Conservation (phyloP, 2,113 vertebrate genomes). For the Serinus canaria region DNA sequence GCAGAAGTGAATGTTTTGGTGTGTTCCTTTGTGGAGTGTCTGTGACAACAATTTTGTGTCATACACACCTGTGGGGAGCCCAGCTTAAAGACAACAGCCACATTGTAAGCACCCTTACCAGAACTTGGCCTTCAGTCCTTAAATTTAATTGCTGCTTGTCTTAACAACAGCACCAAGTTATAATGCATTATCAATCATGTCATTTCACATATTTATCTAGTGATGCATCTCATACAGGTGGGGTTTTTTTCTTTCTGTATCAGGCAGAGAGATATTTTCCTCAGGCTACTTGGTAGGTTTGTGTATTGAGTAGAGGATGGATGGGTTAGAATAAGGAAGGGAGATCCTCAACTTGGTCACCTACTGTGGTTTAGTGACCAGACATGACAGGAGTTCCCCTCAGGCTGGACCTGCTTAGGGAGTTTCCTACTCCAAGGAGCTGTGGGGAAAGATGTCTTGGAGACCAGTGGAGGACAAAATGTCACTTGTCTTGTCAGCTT, state of each 20-base stretch:
- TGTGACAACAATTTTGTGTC: background rate
- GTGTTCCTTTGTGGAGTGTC: background rate
- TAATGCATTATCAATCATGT: slow-evolving; percentile 42
- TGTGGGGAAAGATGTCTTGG: background rate
- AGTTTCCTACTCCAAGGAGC: background rate
- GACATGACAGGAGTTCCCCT: background rate
- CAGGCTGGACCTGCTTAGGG: background rate
- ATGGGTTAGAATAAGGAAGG: background rate
- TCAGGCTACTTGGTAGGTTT: background rate
- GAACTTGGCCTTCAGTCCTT: background rate
- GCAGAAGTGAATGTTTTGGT: background rate
- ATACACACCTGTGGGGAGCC: background rate
- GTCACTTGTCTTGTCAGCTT: background rate
- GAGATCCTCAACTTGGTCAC: background rate
- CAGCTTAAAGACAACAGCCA: background rate
- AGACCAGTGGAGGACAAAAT: background rate
- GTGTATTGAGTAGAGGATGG: background rate
- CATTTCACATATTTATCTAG: slow-evolving; percentile 20
- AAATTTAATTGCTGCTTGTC: slow-evolving; percentile 39
- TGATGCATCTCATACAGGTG: slow-evolving; percentile 17
- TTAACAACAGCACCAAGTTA: background rate
- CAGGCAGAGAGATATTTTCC: background rate
- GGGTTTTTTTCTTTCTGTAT: background rate
- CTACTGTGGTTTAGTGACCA: background rate
- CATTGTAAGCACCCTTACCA: background rate